Percentiles rank a stretch among this genome's conserved stretches.
phyloP scores from a whole-genome alignment of 2,888 invertebrate species.

The Acronicta psi region DNA sequence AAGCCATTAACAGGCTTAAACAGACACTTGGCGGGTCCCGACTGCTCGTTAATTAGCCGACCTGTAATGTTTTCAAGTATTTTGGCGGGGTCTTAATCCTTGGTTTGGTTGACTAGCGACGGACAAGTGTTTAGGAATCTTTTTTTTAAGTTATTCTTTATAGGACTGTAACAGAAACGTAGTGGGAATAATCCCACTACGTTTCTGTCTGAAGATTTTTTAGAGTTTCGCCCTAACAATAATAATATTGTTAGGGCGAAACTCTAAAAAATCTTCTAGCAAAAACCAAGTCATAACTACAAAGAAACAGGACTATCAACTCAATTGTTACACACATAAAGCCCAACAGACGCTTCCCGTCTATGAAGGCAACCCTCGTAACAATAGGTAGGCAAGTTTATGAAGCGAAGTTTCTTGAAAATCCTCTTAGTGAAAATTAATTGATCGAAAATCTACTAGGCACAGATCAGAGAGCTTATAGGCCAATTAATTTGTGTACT shows the following conservation, averaged over 20 bases:
- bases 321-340: too few relatives aligned
- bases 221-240: too few relatives aligned
- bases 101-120: slow-evolving; percentile 7
- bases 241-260: too few relatives aligned
- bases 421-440: slow-evolving; percentile 51
- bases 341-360: neutral
- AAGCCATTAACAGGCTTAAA: slow-evolving; percentile 60
- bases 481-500: slow-evolving; percentile 58
- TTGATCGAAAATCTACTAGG: slow-evolving; percentile 51
- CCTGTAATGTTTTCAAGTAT: slow-evolving; percentile 31
- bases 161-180: too few relatives aligned
- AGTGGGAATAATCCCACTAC: too few relatives aligned
- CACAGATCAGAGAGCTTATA: slow-evolving; percentile 56
- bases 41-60: slow-evolving; percentile 46
- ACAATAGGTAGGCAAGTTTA: slow-evolving; percentile 12
- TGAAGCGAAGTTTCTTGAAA: slow-evolving; percentile 32
- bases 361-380: neutral
- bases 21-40: slow-evolving; percentile 40
- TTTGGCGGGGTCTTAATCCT: slow-evolving; percentile 11
- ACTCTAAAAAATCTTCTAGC: too few relatives aligned
- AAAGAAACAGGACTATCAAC: too few relatives aligned
- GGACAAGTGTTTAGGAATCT: neutral
- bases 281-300: too few relatives aligned
- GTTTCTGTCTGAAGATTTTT: too few relatives aligned
- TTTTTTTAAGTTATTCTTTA: neutral